phyloP scores from a whole-genome alignment of 2,113 vertebrate species.

The Corvus moneduloides region DNA sequence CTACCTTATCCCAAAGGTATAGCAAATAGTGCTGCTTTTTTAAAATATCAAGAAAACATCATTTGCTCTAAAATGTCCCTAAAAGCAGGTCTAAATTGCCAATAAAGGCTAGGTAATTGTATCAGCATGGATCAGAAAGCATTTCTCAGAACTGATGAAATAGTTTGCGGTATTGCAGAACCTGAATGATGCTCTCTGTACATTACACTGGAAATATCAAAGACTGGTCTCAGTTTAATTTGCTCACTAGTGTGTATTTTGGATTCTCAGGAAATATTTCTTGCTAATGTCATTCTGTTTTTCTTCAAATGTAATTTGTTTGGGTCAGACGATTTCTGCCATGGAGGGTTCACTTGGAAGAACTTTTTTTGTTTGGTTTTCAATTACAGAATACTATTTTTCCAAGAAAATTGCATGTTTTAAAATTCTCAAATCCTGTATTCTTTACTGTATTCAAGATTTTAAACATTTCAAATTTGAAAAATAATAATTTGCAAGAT shows the following conservation, averaged over 20 bases:
- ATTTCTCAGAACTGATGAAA: slow-evolving; percentile 81
- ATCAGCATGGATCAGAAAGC: slow-evolving; percentile 87
- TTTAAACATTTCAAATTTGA: not conserved
- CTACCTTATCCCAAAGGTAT: slow-evolving; percentile 82
- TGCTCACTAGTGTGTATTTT: slow-evolving; percentile 66
- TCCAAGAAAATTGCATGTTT: not conserved
- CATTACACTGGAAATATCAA: slow-evolving; percentile 62
- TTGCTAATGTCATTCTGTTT: slow-evolving; percentile 44
- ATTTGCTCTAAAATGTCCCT: slow-evolving; percentile 86
- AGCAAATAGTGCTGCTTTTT: slow-evolving; percentile 79
- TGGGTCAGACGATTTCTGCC: slow-evolving; percentile 40
- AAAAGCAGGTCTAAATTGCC: slow-evolving; percentile 87
- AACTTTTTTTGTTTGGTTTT: slow-evolving; percentile 43
- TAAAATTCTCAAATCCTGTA: not conserved
- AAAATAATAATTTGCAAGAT: not conserved
- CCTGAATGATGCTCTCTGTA: slow-evolving; percentile 48
- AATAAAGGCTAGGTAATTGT: slow-evolving; percentile 85
- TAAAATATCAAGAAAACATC: slow-evolving; percentile 84
- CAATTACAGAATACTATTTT: not conserved
- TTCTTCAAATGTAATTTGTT: slow-evolving; percentile 68
- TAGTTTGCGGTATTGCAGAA: slow-evolving; percentile 74
- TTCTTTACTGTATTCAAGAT: not conserved
- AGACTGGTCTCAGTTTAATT: slow-evolving; percentile 59
- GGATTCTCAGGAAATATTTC: slow-evolving; percentile 66
- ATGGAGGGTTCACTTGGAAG: slow-evolving; percentile 29